Evolutionary conservation across 2,797 vertebrate species (phyloP).

Genomic region (Emys orbicularis): DNA sequence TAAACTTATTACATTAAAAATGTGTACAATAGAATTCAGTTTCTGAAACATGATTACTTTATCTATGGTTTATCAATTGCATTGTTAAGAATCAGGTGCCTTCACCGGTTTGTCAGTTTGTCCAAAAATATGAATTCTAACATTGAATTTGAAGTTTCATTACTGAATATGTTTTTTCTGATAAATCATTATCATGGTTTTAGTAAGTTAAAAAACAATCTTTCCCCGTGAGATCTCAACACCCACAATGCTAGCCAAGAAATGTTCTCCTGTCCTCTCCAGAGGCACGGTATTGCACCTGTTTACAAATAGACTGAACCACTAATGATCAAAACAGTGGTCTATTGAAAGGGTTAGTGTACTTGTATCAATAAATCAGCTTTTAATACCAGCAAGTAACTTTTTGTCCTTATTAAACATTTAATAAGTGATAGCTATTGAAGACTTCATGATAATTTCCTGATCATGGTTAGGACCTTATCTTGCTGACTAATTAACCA

Average conservation of each 20-base stretch:
- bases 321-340: conserved; percentile 76
- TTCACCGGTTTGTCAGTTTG: conserved; percentile 12
- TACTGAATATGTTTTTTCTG: conserved; percentile 23
- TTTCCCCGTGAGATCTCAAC: conserved; percentile 72
- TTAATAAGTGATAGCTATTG: neutral
- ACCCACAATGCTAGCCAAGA: conserved; percentile 43
- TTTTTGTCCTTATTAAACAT: neutral
- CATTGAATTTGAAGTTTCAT: conserved; percentile 1
- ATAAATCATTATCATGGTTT: conserved; percentile 46
- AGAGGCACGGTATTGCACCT: conserved; percentile 68
- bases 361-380: neutral
- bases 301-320: conserved; percentile 76
- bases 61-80: conserved; percentile 6
- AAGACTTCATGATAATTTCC: neutral
- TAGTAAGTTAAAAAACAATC: conserved; percentile 78
- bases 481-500: neutral
- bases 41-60: conserved; percentile 23
- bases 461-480: neutral
- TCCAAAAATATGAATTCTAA: neutral
- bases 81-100: neutral
- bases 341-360: conserved; percentile 9
- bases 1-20: neutral
- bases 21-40: neutral
- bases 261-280: conserved; percentile 56
- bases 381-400: neutral